Conservation (phyloP, 2,113 vertebrate species). For the Sinosuthora webbiana region DNA sequence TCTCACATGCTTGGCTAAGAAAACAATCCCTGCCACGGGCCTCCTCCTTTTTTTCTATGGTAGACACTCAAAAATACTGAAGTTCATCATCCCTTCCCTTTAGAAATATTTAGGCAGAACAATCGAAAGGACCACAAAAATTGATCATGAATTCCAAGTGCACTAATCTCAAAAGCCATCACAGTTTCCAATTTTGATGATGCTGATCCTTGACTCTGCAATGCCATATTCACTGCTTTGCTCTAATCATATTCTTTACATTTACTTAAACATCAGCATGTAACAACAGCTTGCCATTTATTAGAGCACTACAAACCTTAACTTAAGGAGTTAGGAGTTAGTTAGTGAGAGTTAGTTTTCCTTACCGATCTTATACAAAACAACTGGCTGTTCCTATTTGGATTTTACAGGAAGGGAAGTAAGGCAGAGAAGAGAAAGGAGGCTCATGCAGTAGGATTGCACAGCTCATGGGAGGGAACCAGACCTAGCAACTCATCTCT, state of each 20-base stretch:
- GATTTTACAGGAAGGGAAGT: background rate
- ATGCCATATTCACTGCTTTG: background rate
- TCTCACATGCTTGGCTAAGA: background rate
- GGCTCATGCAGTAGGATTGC: background rate
- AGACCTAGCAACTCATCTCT: background rate
- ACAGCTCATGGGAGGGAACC: background rate
- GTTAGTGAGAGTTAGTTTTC: background rate
- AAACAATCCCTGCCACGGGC: fast-evolving
- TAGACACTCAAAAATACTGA: background rate
- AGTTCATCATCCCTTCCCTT: background rate
- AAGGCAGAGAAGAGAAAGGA: background rate
- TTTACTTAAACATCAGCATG: background rate
- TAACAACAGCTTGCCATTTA: background rate
- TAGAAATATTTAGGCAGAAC: background rate
- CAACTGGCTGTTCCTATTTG: background rate
- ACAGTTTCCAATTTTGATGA: background rate
- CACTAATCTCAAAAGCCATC: background rate
- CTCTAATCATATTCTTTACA: background rate
- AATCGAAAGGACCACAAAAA: background rate
- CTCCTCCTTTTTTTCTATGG: background rate
- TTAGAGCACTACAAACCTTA: background rate
- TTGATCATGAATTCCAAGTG: background rate
- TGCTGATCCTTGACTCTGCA: background rate
- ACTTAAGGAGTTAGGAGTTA: background rate
- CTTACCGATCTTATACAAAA: background rate